Evolutionary conservation across 2,797 vertebrate species (phyloP).

Genomic region (Alexandromys oeconomus): DNA sequence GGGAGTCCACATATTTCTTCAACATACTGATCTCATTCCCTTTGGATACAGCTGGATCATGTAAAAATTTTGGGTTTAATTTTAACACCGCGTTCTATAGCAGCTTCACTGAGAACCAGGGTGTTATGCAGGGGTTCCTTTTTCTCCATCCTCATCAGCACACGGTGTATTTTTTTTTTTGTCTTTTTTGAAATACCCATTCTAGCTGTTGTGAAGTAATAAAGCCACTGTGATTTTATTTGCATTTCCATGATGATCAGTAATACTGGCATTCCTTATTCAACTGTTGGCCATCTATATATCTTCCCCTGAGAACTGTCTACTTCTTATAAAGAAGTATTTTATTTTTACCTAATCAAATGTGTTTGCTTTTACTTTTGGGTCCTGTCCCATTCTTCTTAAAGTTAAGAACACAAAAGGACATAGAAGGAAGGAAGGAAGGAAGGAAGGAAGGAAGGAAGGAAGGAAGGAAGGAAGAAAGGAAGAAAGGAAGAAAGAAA

Average conservation of each 20-base stretch:
- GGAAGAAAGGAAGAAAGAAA: background rate
- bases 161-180: no score
- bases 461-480: no score
- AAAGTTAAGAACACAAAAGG: background rate
- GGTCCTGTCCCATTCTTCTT: background rate
- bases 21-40: background rate
- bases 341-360: background rate
- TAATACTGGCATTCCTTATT: background rate
- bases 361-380: background rate
- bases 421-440: background rate
- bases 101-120: background rate
- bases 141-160: background rate
- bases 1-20: background rate
- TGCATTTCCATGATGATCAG: background rate
- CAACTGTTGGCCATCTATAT: background rate
- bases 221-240: background rate
- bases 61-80: background rate
- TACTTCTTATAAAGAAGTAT: background rate
- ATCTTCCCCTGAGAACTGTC: background rate
- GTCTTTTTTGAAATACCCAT: background rate
- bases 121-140: background rate
- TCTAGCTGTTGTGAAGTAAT: background rate
- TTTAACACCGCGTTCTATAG: background rate
- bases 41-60: background rate
- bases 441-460: no score